These are phyloP conservation scores for Rallus limicola DNA, from an alignment of 2,113 vertebrate species.

Conservation along the genomic window DNA sequence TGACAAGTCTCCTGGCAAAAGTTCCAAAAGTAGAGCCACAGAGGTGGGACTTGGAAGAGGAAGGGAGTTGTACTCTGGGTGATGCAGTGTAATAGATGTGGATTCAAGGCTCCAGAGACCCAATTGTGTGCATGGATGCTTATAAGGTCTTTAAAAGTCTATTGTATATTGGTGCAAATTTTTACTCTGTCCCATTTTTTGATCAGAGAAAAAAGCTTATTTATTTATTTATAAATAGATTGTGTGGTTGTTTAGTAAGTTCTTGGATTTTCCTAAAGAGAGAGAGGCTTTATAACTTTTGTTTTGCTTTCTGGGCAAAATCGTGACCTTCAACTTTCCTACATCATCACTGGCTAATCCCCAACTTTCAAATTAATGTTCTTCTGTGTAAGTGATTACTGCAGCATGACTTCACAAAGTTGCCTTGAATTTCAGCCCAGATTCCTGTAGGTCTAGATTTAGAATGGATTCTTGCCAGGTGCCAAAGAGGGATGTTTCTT, in stretches of 20 bases:
- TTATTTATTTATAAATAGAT: neutral
- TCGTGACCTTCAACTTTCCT: neutral
- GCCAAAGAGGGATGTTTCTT: neutral
- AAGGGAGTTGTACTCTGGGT: too few relatives aligned
- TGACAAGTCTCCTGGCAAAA: neutral
- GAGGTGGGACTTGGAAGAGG: neutral
- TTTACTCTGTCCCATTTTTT: neutral
- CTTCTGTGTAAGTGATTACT: neutral
- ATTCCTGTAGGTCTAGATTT: neutral
- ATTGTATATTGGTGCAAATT: neutral
- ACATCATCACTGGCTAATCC: neutral
- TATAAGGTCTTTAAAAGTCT: neutral
- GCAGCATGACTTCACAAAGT: conserved; percentile 4
- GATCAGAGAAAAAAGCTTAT: neutral
- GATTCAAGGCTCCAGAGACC: neutral
- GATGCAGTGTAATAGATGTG: neutral
- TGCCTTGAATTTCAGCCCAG: neutral
- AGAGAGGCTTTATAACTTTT: neutral
- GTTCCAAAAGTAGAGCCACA: neutral
- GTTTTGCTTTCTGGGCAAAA: neutral
- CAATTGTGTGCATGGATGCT: neutral
- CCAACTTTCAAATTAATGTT: neutral
- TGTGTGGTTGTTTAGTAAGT: neutral
- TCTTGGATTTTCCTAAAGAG: neutral
- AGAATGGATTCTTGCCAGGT: neutral